Percentiles rank a stretch among this genome's conserved stretches.
phyloP scores from a whole-genome alignment of 1,140 invertebrate species.

The Ctenoplectra terminalis region DNA sequence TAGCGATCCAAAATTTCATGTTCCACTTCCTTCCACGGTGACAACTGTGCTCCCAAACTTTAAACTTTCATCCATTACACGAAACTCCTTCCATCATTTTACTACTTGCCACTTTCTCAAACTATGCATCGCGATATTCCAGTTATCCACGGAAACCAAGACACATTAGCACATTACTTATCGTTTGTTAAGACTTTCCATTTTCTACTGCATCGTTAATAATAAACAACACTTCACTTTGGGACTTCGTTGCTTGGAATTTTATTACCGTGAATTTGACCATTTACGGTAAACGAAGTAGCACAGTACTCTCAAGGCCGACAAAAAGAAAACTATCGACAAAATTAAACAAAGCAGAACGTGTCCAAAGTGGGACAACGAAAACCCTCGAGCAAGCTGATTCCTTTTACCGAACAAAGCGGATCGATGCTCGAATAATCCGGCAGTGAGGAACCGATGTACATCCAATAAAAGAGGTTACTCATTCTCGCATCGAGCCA shows the following conservation, averaged over 20 bases:
- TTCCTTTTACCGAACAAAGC: constrained; percentile 20
- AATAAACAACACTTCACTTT: too few species aligned
- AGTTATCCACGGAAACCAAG: background rate
- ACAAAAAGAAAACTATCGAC: background rate
- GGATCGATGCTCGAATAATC: constrained; percentile 37
- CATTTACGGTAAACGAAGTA: too few species aligned
- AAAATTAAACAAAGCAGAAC: background rate
- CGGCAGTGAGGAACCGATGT: background rate
- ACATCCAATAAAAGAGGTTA: constrained; percentile 51
- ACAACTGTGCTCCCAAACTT: background rate
- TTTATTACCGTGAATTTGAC: too few species aligned
- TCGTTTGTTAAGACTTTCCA: too few species aligned
- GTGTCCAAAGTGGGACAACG: too few species aligned
- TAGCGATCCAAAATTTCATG: background rate
- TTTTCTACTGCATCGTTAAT: too few species aligned
- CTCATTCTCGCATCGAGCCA: constrained; percentile 39
- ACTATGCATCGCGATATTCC: background rate
- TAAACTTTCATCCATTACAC: background rate
- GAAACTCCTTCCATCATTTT: background rate
- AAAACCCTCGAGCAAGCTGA: background rate
- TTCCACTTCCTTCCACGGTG: background rate
- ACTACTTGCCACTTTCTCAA: background rate
- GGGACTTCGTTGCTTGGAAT: too few species aligned
- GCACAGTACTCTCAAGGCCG: too few species aligned
- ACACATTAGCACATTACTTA: background rate